Conservation (phyloP, 2,797 vertebrate genomes). For the Atherinosoma microstoma region DNA sequence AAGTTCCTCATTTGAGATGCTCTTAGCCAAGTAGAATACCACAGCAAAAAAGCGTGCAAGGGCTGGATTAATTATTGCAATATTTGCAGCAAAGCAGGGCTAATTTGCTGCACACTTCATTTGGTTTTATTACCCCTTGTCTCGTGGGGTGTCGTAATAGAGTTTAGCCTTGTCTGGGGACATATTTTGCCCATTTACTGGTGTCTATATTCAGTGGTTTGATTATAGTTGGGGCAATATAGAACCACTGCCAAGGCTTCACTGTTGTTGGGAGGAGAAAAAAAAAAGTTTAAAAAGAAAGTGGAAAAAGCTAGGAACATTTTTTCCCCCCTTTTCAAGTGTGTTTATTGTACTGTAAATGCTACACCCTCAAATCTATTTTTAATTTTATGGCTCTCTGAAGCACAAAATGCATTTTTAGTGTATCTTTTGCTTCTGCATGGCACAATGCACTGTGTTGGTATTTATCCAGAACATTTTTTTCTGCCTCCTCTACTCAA, state of each 20-base stretch:
- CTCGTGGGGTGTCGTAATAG: constrained; percentile 63
- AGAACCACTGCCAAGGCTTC: constrained; percentile 61
- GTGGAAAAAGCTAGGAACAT: constrained; percentile 24
- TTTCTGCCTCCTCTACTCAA: constrained; percentile 25
- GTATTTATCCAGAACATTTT: constrained; percentile 5
- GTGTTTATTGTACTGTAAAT: constrained; percentile 54
- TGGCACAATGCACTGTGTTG: background rate
- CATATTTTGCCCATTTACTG: constrained; percentile 63
- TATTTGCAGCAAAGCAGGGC: constrained; percentile 68
- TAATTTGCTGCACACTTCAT: constrained; percentile 77
- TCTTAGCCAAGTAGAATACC: constrained; percentile 54
- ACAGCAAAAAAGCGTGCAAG: constrained; percentile 61
- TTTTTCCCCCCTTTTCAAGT: constrained; percentile 37
- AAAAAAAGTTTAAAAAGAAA: constrained; percentile 22
- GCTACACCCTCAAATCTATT: constrained; percentile 38
- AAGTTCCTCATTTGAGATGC: constrained; percentile 36
- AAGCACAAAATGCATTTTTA: constrained; percentile 25
- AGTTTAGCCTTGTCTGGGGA: constrained; percentile 66
- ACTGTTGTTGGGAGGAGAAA: constrained; percentile 56
- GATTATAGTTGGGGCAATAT: constrained; percentile 50
- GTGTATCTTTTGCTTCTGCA: constrained; percentile 6
- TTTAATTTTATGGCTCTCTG: constrained; percentile 43
- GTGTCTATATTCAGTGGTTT: constrained; percentile 69
- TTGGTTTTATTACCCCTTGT: constrained; percentile 70
- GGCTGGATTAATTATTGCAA: constrained; percentile 69